Base-by-base conservation (phyloP, 2,113 vertebrate species). In the Sciurus niger region DNA sequence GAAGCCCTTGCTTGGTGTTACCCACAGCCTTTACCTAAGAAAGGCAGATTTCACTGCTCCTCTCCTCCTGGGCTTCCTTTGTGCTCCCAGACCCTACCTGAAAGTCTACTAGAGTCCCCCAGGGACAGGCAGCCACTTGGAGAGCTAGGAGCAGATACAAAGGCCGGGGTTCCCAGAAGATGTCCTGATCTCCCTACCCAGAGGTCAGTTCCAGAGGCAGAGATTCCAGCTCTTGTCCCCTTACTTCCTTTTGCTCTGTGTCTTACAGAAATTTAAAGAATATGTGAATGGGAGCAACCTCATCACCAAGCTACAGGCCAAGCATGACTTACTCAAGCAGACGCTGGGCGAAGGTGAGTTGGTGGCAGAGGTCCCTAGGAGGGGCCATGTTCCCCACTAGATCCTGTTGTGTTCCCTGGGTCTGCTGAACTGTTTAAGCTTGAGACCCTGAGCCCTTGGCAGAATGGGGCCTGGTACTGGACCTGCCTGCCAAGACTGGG, bases 211-310 rank as follows among this genome's bases (percentile, higher is more conserved):
- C 43, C 34, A 72, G 74, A 86, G 28, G 22, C 12, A 30, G 68
- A 76, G 63, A 65, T 3, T 13, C 30, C 11, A 32, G 53, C 0
- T 1, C 55, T 18, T 77, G 78, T 82, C 78, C 74, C 90, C 32
- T 96, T 86, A 84, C 10, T 76, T 51, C 63, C 37, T n/a, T 46
- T 4, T 93, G 73, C 96, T 72, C 73, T 92, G 6, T 97, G 90
- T 97, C 83, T 97, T 98, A 17, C 98, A 99, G 99, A 99, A 99
- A 98, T 99, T 99, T 97, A 99, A 99, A 94, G 99, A 99, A 95
- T 99, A 99, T 96, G 98, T 99, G 98, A 99, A 99, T 48, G 99
- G 99, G 97, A 99, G 99, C 96, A 99, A 99, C 98, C 99, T 99
- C 82, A 99, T 99, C 98, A 99, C 99, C 2, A 99, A 99, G 98